These are phyloP conservation scores for Drosophila mauritiana DNA, from an alignment of 1,140 invertebrate genomes.

Conservation along the genomic window DNA sequence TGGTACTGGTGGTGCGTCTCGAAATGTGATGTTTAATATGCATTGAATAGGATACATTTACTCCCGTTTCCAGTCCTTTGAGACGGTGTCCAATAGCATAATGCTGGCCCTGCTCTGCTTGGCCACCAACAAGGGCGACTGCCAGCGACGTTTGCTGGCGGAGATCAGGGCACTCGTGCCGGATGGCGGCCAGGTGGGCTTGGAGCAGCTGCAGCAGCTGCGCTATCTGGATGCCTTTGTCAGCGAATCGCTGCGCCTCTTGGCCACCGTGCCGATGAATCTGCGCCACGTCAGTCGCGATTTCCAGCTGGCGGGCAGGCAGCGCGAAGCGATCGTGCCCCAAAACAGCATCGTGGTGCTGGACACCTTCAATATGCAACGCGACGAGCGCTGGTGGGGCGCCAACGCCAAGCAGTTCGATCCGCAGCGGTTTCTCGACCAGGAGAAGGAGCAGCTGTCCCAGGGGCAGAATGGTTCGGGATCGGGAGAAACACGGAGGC, in stretches of 20 bases:
- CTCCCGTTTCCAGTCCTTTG: slow-evolving; percentile 57
- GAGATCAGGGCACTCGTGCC: slow-evolving; percentile 64
- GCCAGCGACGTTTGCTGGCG: slow-evolving; percentile 61
- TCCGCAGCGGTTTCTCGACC: slow-evolving; percentile 90
- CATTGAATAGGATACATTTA: too few species aligned
- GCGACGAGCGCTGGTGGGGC: slow-evolving; percentile 72
- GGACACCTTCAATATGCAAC: slow-evolving; percentile 81
- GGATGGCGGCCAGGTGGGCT: slow-evolving; percentile 49
- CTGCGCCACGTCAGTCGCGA: slow-evolving; percentile 72
- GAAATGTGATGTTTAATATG: too few species aligned
- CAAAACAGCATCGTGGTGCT: slow-evolving; percentile 72
- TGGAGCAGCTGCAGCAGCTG: slow-evolving; percentile 72
- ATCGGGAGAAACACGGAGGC: not conserved
- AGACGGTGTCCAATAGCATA: slow-evolving; percentile 81
- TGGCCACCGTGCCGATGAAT: slow-evolving; percentile 80
- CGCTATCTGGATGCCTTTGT: slow-evolving; percentile 75
- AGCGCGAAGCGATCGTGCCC: slow-evolving; percentile 57
- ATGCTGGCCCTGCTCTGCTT: slow-evolving; percentile 72
- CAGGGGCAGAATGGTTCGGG: not conserved
- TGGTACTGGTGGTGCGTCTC: slow-evolving; percentile 76
- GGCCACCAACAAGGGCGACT: slow-evolving; percentile 65
- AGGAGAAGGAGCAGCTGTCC: slow-evolving; percentile 9
- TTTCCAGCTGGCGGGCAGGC: slow-evolving; percentile 57
- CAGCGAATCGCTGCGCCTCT: slow-evolving; percentile 70
- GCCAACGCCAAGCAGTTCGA: slow-evolving; percentile 89